Conservation (phyloP, 2,797 vertebrate genomes). For the Spheniscus humboldti region DNA sequence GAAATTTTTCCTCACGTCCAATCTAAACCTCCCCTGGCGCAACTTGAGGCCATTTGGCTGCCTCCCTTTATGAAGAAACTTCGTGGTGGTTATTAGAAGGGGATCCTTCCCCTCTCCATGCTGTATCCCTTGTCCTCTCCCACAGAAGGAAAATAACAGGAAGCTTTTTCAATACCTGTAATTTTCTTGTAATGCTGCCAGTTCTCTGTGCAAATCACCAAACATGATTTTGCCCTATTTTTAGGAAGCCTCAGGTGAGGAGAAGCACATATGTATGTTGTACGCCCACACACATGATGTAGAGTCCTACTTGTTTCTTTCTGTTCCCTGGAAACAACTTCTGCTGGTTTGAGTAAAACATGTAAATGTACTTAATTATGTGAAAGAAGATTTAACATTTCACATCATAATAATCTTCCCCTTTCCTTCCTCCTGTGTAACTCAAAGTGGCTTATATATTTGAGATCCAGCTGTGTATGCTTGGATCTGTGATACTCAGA, state of each 20-base stretch:
- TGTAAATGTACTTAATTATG: background rate
- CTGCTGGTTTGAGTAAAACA: background rate
- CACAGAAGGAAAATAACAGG: background rate
- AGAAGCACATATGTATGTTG: background rate
- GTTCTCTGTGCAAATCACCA: background rate
- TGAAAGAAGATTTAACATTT: conserved; percentile 4
- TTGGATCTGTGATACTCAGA: background rate
- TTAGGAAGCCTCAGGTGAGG: background rate
- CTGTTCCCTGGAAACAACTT: background rate
- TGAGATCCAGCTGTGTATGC: conserved; percentile 36
- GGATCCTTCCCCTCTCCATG: background rate
- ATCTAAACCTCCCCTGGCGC: too few relatives aligned
- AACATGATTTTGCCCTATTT: background rate
- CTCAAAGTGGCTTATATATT: background rate
- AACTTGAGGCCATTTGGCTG: background rate
- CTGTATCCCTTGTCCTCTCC: background rate
- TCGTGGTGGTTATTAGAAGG: background rate
- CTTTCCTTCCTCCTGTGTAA: background rate
- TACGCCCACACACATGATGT: background rate
- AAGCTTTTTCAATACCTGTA: background rate
- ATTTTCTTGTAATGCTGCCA: background rate
- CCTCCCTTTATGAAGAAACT: background rate
- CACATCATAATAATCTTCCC: background rate
- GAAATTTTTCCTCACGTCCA: too few relatives aligned
- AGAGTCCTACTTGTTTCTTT: background rate